A percentile compares a stretch with the other conserved stretches of the same genome.
These are phyloP conservation scores for Stichodactyla helianthus DNA, from an alignment of 64 coral and sea anemone species.

Conservation along the genomic window DNA sequence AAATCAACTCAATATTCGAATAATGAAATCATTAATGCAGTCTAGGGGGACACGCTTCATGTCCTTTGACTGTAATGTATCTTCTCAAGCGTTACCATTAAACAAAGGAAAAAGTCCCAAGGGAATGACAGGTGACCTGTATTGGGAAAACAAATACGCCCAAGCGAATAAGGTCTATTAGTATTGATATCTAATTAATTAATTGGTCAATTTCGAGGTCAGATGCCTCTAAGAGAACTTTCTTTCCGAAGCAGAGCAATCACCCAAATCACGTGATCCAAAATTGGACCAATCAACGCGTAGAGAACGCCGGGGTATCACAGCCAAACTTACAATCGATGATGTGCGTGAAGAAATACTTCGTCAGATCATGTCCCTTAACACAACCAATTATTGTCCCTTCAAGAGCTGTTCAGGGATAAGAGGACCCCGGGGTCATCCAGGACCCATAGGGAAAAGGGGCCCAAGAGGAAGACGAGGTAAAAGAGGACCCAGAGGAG, in stretches of 20 bases:
- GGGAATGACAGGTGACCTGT: too few relatives aligned
- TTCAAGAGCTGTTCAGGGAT: not conserved
- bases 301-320: not conserved
- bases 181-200: too few relatives aligned
- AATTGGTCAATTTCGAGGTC: too few relatives aligned
- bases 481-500: not conserved
- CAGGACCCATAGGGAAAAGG: not conserved
- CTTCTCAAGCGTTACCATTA: too few relatives aligned
- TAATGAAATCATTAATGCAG: too few relatives aligned
- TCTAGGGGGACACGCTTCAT: too few relatives aligned
- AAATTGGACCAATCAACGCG: not conserved
- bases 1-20: too few relatives aligned
- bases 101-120: too few relatives aligned
- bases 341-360: conserved; percentile 9
- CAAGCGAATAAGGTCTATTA: too few relatives aligned
- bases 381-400: not conserved
- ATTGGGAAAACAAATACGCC: too few relatives aligned
- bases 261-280: not conserved
- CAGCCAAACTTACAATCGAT: not conserved
- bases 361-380: not conserved
- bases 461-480: conserved; percentile 3
- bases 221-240: too few relatives aligned
- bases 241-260: not conserved
- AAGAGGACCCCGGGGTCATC: not conserved
- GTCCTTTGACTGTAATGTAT: too few relatives aligned